Conservation (phyloP, 1,140 invertebrate species). For the Ceratina calcarata region DNA sequence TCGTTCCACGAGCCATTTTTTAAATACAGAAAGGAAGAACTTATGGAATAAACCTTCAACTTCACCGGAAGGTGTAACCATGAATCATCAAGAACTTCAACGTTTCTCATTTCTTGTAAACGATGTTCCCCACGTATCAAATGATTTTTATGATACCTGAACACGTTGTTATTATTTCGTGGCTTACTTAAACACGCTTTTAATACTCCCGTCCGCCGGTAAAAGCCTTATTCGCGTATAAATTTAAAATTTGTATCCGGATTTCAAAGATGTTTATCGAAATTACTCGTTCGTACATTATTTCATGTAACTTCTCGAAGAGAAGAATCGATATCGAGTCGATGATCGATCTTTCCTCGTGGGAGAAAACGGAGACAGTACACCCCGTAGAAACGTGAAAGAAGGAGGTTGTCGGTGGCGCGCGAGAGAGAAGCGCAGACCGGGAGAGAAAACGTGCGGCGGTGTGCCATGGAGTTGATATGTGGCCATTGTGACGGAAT, state of each 20-base stretch:
- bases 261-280: too few species aligned
- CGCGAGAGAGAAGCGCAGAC: constrained; percentile 25
- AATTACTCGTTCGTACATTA: too few species aligned
- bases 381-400: constrained; percentile 35
- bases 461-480: constrained; percentile 57
- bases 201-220: not conserved
- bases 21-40: too few species aligned
- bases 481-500: constrained; percentile 72
- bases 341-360: not conserved
- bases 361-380: not conserved
- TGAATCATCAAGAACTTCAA: constrained; percentile 20
- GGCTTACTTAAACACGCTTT: not conserved
- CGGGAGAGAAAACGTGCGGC: constrained; percentile 22
- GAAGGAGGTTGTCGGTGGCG: not conserved
- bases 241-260: too few species aligned
- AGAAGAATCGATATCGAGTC: not conserved
- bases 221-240: too few species aligned
- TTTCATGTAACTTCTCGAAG: too few species aligned
- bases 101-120: constrained; percentile 23
- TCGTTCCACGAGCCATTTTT: not conserved
- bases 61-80: constrained; percentile 27
- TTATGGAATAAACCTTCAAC: constrained; percentile 32
- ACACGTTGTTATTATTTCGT: not conserved
- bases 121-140: constrained; percentile 9
- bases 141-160: constrained; percentile 5